Evolutionary conservation across 2,113 vertebrate species (phyloP), one percentile per base, ranked within the genome.

Genomic region (Corythornis vintsioides): DNA sequence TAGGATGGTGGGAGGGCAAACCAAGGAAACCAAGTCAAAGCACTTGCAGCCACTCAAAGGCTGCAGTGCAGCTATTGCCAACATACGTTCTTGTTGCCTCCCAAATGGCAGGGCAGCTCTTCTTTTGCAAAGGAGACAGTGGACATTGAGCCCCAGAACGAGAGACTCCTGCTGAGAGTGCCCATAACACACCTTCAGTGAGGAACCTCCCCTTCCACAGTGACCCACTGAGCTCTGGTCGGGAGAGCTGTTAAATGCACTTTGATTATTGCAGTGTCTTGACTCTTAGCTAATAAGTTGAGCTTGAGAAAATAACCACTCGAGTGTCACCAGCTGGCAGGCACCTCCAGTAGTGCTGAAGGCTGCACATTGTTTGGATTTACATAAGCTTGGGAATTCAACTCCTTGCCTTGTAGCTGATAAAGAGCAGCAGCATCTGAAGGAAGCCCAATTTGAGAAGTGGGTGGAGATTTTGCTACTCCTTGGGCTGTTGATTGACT

Each of bases 251-350:
- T 74, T 92, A 52, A 86, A 64, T 86, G 82, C 67, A 67, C 6
- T 69, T 84, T 1, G 12, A 2, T 25, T 60, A 65, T 25, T 65
- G 81, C n/a, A 10, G 60, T 80, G 69, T 77, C 89, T 89, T 35
- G 42, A 96, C 88, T 77, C 84, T 94, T 86, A 66, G 50, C 88
- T 94, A 92, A 8, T 74, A 74, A 80, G 76, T 95, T 94, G 47
- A 89, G 77, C 45, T 93, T 80, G 86, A 89, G 91, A 93, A 84
- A 92, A 85, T 69, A 84, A 92, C 73, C 45, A 71, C 66, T 92
- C 64, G 35, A 74, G 78, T 90, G 94, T 88, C 94, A 92, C 88
- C 91, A 95, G 90, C 86, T 96, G 96, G 90, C 79, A 95, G 91
- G 74, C 86, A 96, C 83, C 86, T 70, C 38, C 45, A 60, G 24